These are phyloP conservation scores for Caerostris darwini DNA, from an alignment of 1,140 invertebrate species.

Conservation along the genomic window DNA sequence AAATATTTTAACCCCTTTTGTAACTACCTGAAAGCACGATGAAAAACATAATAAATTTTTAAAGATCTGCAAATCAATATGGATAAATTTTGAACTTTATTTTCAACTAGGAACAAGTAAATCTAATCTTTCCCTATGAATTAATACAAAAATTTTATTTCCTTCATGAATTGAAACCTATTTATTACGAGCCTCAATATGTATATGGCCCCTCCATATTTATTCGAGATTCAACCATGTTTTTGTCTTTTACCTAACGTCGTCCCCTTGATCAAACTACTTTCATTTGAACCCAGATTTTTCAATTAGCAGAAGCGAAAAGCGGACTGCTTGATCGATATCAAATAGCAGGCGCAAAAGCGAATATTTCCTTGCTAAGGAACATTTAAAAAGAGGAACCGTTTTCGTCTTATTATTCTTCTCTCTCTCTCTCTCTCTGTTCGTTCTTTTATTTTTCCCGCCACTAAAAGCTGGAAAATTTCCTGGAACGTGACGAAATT, in stretches of 20 bases:
- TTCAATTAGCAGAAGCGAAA: slow-evolving; percentile 60
- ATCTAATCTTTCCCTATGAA: too few species aligned
- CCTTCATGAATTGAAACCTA: background rate
- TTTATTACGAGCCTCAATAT: background rate
- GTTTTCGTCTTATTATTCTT: background rate
- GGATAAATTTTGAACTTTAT: too few species aligned
- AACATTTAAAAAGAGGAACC: background rate
- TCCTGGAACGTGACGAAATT: slow-evolving; percentile 47
- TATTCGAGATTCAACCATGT: background rate
- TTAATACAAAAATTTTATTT: too few species aligned
- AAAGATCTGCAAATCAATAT: too few species aligned
- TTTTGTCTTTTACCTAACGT: slow-evolving; percentile 16
- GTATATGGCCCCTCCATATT: background rate
- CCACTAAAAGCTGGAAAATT: slow-evolving; percentile 7
- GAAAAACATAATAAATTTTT: too few species aligned
- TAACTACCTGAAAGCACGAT: too few species aligned
- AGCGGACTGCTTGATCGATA: slow-evolving; percentile 24
- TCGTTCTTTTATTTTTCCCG: background rate
- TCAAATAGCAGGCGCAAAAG: slow-evolving; percentile 18
- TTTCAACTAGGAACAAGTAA: too few species aligned
- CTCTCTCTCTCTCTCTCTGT: background rate
- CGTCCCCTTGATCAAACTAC: slow-evolving; percentile 12
- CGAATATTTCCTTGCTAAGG: background rate
- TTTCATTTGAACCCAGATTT: slow-evolving; percentile 55
- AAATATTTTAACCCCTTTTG: too few species aligned